Conservation (phyloP, 2,113 vertebrate species). For the Brachirus orientalis region DNA sequence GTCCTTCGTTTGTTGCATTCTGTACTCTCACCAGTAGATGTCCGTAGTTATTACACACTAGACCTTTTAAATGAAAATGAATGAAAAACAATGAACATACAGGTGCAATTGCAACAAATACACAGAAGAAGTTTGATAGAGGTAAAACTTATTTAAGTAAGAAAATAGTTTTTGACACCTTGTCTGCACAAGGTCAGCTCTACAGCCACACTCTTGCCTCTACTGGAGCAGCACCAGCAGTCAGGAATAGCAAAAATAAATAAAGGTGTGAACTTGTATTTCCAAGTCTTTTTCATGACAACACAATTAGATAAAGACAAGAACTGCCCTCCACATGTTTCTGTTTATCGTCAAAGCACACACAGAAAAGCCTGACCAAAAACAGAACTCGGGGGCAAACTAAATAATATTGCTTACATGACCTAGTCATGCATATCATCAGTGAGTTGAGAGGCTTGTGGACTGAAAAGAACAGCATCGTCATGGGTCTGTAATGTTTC, state of each 20-base stretch:
- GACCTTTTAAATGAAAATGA: too few relatives aligned
- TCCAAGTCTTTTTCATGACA: conserved; percentile 51
- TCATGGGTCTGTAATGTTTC: not conserved
- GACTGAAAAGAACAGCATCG: not conserved
- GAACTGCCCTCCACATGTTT: conserved; percentile 9
- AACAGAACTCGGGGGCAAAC: conserved; percentile 10
- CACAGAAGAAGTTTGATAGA: conserved; percentile 5
- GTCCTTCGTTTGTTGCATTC: too few relatives aligned
- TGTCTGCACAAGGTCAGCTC: conserved; percentile 43
- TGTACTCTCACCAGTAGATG: conserved; percentile 4
- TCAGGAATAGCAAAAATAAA: conserved; percentile 60
- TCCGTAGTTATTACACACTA: not conserved
- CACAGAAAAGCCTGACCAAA: conserved; percentile 18
- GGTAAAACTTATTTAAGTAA: conserved; percentile 23
- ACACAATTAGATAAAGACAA: conserved; percentile 42
- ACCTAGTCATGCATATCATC: conserved; percentile 5
- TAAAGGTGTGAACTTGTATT: conserved; percentile 58
- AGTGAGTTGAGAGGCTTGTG: conserved; percentile 7
- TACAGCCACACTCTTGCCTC: conserved; percentile 21
- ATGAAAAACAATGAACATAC: too few relatives aligned
- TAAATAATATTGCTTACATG: conserved; percentile 15
- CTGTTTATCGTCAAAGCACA: conserved; percentile 50
- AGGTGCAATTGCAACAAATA: conserved; percentile 1
- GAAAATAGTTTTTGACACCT: conserved; percentile 29
- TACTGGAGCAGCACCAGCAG: conserved; percentile 23